Percentiles rank a stretch among this genome's conserved stretches.
Evolutionary conservation across 2,113 vertebrate genomes (phyloP).

Genomic region (Cololabis saira): DNA sequence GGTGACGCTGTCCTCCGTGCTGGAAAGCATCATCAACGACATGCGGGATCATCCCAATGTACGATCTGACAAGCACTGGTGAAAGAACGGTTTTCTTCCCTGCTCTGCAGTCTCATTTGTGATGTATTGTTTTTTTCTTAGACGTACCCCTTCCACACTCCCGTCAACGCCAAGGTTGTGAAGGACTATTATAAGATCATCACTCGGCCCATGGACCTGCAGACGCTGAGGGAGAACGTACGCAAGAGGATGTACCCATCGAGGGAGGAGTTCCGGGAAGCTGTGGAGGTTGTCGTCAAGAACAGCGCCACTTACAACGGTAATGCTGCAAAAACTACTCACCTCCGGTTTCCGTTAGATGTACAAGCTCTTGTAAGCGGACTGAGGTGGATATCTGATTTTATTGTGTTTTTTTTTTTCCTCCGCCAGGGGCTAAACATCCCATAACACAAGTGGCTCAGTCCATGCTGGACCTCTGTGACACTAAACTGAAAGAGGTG

Average conservation of each 20-base stretch:
- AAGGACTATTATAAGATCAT: conserved; percentile 99
- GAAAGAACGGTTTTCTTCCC: neutral
- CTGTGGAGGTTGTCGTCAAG: conserved; percentile 94
- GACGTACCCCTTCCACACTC: conserved; percentile 98
- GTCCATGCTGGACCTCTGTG: conserved; percentile 95
- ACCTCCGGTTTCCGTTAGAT: neutral
- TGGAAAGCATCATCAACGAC: conserved; percentile 97
- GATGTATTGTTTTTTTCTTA: conserved; percentile 48
- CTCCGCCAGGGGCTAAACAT: conserved; percentile 90
- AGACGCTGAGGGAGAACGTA: conserved; percentile 95
- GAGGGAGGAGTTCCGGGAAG: conserved; percentile 95
- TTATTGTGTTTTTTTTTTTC: conserved; percentile 21
- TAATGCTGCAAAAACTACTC: conserved; percentile 49
- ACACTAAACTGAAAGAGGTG: conserved; percentile 96
- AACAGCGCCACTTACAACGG: conserved; percentile 97
- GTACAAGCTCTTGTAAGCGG: neutral
- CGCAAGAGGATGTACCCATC: conserved; percentile 95
- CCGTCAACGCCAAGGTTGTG: conserved; percentile 96
- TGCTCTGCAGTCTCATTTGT: neutral
- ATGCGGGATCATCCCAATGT: conserved; percentile 97
- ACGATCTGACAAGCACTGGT: conserved; percentile 55
- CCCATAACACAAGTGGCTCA: conserved; percentile 97
- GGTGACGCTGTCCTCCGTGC: conserved; percentile 95
- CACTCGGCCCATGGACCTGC: conserved; percentile 95
- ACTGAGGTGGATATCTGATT: conserved; percentile 11